Evolutionary conservation across 2,888 invertebrate species (phyloP).

Genomic region (Nysson spinosus): DNA sequence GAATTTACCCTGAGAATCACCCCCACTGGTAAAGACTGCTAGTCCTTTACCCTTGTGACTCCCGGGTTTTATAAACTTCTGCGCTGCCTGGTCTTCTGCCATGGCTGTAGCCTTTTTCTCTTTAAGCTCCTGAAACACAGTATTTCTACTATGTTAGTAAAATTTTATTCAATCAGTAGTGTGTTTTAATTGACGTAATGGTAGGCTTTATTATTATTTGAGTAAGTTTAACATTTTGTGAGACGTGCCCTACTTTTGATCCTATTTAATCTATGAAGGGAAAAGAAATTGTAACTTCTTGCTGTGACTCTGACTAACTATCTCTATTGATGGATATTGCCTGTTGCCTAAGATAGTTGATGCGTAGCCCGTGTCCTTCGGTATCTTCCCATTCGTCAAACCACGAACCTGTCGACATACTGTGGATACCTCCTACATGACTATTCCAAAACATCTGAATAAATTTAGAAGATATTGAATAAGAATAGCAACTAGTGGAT

Average conservation of each 20-base stretch:
- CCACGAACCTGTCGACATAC: slow-evolving; percentile 17
- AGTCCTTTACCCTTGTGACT: slow-evolving; percentile 94
- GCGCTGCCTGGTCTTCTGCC: slow-evolving; percentile 77
- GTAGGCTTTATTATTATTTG: no score
- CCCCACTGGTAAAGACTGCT: slow-evolving; percentile 98
- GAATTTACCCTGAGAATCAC: slow-evolving; percentile 94
- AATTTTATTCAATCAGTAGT: no score
- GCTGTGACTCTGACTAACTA: no score
- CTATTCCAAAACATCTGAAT: slow-evolving; percentile 27
- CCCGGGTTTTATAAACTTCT: slow-evolving; percentile 88
- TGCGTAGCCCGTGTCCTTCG: no score
- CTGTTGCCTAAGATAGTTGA: no score
- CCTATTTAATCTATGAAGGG: slow-evolving; percentile 1
- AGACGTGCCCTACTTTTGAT: no score
- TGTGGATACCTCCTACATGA: not conserved
- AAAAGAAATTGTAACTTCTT: not conserved
- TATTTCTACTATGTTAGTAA: no score
- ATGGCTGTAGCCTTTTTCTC: slow-evolving; percentile 52
- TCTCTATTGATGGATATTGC: no score
- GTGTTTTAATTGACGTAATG: no score
- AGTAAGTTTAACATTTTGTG: no score
- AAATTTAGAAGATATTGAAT: slow-evolving; percentile 1
- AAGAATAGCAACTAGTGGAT: no score
- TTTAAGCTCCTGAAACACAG: slow-evolving; percentile 19
- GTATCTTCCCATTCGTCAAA: slow-evolving; percentile 6